Conservation (phyloP, 2,888 invertebrate species). For the Neoaliturus tenellus region DNA sequence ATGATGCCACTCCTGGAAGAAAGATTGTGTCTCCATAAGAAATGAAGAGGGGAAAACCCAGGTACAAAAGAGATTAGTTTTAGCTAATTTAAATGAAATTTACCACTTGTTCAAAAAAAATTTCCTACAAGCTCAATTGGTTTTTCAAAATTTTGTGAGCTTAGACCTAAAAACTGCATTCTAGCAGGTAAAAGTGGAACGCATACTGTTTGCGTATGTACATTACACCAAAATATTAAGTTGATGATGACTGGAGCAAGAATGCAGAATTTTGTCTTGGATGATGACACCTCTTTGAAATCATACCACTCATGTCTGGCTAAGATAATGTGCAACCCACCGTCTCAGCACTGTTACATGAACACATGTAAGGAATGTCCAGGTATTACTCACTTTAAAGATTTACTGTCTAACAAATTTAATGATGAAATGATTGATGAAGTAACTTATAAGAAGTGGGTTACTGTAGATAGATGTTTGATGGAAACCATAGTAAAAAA, state of each 20-base stretch:
- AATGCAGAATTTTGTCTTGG: not conserved
- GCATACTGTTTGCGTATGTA: constrained; percentile 51
- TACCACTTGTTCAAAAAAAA: constrained; percentile 16
- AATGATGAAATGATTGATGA: constrained; percentile 31
- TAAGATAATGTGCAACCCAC: constrained; percentile 46
- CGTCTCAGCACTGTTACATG: constrained; percentile 45
- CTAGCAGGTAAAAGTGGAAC: constrained; percentile 11
- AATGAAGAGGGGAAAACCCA: not conserved
- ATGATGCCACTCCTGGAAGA: constrained; percentile 37
- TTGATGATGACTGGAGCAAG: constrained; percentile 33
- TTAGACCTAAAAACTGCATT: not conserved
- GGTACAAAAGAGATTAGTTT: not conserved
- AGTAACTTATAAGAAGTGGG: constrained; percentile 38
- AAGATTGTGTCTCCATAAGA: not conserved
- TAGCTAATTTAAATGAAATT: constrained; percentile 16
- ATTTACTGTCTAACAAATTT: not conserved
- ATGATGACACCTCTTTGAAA: not conserved
- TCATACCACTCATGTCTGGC: constrained; percentile 4
- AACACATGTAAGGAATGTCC: constrained; percentile 32
- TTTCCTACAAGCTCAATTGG: not conserved
- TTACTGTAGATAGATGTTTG: constrained; percentile 13
- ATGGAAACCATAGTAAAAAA: constrained; percentile 38
- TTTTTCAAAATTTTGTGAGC: constrained; percentile 20
- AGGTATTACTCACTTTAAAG: not conserved
- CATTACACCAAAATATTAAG: constrained; percentile 52